Evolutionary conservation across 1,140 invertebrate genomes (phyloP), one percentile per base, ranked within the genome.

Genomic region (Macrocentrus cingulum): DNA sequence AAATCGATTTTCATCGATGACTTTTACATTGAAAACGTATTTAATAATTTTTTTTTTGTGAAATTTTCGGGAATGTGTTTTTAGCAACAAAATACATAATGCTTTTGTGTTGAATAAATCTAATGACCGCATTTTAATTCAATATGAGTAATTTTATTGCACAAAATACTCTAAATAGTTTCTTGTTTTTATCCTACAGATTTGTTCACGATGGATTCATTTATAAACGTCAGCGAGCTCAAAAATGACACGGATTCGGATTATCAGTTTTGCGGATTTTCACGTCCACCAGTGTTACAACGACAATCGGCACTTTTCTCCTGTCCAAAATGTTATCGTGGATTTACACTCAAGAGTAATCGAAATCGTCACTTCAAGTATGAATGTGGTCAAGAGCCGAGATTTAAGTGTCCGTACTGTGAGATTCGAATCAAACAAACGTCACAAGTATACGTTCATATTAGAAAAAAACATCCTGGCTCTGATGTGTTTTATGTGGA

Each of bases 291-390:
- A 42, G 3, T 6, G 0, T 7, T 18, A 32, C 11, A 18, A 19
- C 23, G 41, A 1, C 58, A 55, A 32, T 11, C 19, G 29, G 25
- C 16, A 9, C 62, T 66, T 5, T 64, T 87, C 66, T 85, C 86
- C 62, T 90, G 87, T 75, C 81, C 85, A 36, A 87, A 88, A 69
- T 91, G 89, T 76, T 85, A 87, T 46, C 83, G 87, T 54, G 83
- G 87, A 34, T 91, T 91, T 74, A 90, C 90, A 67, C 77, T 90
- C 36, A 91, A 91, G 74, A 89, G 88, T 36, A 90, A 89, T 60
- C 80, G 90, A 65, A 83, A 89, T 39, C 90, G 90, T 67, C 89
- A 91, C 68, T 87, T 88, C 79, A 90, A 90, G 73, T 91, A 88
- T 87, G 89, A 91, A 74, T 91, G 89, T 72, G 89, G 88, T 62